phyloP scores from a whole-genome alignment of 2,113 vertebrate genomes.

The Nansenia antarctica region DNA sequence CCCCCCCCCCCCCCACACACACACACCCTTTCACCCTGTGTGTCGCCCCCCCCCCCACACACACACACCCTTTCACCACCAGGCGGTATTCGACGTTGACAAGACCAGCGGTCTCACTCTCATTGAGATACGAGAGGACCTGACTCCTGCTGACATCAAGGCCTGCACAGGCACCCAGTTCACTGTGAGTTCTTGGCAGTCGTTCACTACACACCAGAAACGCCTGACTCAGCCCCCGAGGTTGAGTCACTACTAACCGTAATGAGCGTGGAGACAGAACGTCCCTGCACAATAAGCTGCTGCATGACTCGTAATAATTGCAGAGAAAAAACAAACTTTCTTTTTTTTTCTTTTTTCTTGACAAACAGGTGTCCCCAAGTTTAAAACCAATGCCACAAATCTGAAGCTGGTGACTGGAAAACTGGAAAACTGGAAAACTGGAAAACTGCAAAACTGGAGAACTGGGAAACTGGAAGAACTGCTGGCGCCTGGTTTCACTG shows the following conservation, averaged over 20 bases:
- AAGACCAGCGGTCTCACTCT: slow-evolving; percentile 80
- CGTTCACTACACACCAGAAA: slow-evolving; percentile 4
- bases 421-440: not conserved
- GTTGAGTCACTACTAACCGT: not conserved
- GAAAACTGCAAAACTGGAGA: not conserved
- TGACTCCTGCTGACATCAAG: slow-evolving; percentile 81
- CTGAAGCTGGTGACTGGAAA: slow-evolving; percentile 2
- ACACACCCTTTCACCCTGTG: not conserved
- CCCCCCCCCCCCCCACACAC: not conserved
- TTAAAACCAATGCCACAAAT: slow-evolving; percentile 81
- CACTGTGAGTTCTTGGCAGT: slow-evolving; percentile 69
- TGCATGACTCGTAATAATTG: too few species aligned
- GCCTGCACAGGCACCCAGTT: slow-evolving; percentile 82
- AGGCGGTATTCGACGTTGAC: slow-evolving; percentile 88
- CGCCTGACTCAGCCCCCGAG: not conserved
- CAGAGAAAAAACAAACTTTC: not conserved
- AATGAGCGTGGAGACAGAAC: too few species aligned
- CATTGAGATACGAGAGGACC: slow-evolving; percentile 82
- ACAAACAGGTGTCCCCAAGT: slow-evolving; percentile 78
- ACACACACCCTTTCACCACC: not conserved
- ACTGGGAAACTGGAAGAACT: too few species aligned
- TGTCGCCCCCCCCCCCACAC: too few species aligned
- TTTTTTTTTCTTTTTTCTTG: slow-evolving; percentile 15
- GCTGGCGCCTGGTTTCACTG: too few species aligned
- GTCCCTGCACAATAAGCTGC: too few species aligned